These are phyloP conservation scores for Bombylius major DNA, from an alignment of 2,888 invertebrate species.

Conservation along the genomic window DNA sequence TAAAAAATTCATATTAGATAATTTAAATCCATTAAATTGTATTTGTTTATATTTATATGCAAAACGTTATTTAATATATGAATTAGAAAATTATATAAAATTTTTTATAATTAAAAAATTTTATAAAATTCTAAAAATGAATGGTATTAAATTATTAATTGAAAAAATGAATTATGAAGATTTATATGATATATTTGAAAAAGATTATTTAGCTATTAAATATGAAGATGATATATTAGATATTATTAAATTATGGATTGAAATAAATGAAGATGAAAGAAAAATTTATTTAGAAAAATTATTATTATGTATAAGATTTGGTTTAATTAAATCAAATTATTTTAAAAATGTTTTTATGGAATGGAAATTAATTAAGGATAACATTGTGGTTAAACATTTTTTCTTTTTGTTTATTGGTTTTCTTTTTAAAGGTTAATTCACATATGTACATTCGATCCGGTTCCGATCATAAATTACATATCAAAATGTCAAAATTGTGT, in stretches of 20 bases:
- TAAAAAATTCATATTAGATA: background rate
- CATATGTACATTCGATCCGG: too few species aligned
- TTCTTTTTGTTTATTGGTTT: too few species aligned
- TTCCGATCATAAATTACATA: too few species aligned
- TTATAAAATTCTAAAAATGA: conserved; percentile 41
- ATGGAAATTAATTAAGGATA: conserved; percentile 42
- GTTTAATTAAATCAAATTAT: conserved; percentile 47
- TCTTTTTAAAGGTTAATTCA: too few species aligned
- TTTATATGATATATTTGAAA: conserved; percentile 48
- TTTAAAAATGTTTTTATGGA: conserved; percentile 44
- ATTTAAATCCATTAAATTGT: too few species aligned
- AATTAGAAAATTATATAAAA: conserved; percentile 48
- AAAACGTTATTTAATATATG: conserved; percentile 53
- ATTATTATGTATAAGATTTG: conserved; percentile 52
- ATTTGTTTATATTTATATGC: conserved; percentile 38
- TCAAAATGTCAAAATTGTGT: too few species aligned
- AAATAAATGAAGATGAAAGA: conserved; percentile 44
- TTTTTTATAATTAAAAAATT: conserved; percentile 47
- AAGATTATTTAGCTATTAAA: conserved; percentile 59
- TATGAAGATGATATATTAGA: conserved; percentile 64
- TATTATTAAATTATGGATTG: conserved; percentile 58
- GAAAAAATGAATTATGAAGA: conserved; percentile 46
- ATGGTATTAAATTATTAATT: conserved; percentile 33
- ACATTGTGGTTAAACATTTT: conserved; percentile 31
- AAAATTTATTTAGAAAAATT: conserved; percentile 45